Conservation (phyloP, 2,113 vertebrate genomes). For the Morone chrysops region DNA sequence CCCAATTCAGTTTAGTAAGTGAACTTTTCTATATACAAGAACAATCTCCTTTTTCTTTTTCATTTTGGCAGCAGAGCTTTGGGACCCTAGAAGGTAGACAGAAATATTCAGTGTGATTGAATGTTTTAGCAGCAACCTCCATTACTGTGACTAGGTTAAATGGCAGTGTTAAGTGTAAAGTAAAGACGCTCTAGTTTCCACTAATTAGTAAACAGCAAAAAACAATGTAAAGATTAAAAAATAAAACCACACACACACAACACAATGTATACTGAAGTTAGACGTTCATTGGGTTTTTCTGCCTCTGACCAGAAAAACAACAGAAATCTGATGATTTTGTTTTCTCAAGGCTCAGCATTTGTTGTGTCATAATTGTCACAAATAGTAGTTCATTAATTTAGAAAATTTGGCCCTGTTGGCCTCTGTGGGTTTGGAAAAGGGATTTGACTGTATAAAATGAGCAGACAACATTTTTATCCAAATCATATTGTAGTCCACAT, state of each 20-base stretch:
- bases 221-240: not conserved
- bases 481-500: not conserved
- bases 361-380: conserved; percentile 1
- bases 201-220: not conserved
- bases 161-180: not conserved
- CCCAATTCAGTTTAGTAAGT: conserved; percentile 6
- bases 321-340: not conserved
- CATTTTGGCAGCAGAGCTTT: conserved; percentile 8
- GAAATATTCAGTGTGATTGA: not conserved
- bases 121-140: conserved; percentile 13
- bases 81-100: conserved; percentile 4
- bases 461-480: not conserved
- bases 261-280: not conserved
- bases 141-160: conserved; percentile 11
- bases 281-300: not conserved
- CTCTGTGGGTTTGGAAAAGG: not conserved
- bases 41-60: not conserved
- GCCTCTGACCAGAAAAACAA: not conserved
- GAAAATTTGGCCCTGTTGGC: not conserved
- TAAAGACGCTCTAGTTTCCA: not conserved
- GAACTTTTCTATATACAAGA: conserved; percentile 8
- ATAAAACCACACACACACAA: not conserved
- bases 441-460: not conserved
- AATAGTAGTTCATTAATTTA: conserved; percentile 1
- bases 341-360: not conserved